A percentile compares a stretch with the other conserved stretches of the same genome.
phyloP scores from a whole-genome alignment of 2,797 vertebrate genomes.

The Tinamus major region DNA sequence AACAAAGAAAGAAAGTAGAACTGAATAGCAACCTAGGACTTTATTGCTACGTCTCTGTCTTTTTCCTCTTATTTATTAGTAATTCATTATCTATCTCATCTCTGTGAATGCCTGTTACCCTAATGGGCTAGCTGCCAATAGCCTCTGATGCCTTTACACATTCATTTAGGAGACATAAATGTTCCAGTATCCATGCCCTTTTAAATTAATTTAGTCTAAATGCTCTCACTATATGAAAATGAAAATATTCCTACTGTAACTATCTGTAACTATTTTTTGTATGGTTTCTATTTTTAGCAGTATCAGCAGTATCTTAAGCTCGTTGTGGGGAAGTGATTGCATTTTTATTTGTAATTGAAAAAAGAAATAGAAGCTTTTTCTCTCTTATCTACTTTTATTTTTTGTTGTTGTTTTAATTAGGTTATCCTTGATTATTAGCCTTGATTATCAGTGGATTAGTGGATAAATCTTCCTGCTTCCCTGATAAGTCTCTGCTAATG shows the following conservation, averaged over 20 bases:
- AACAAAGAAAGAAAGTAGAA: slow-evolving; percentile 9
- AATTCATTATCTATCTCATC: slow-evolving; percentile 49
- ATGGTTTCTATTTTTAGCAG: slow-evolving; percentile 34
- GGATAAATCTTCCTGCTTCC: slow-evolving; percentile 47
- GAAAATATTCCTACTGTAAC: slow-evolving; percentile 38
- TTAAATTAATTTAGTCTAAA: slow-evolving; percentile 72
- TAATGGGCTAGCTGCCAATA: slow-evolving; percentile 44
- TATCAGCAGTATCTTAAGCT: background rate
- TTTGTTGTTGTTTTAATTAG: slow-evolving; percentile 5
- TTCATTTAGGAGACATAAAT: slow-evolving; percentile 65
- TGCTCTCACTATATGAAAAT: slow-evolving; percentile 52
- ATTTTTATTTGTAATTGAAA: background rate
- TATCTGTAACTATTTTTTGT: slow-evolving; percentile 52
- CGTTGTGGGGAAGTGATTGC: slow-evolving; percentile 1
- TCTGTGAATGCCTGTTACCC: slow-evolving; percentile 14
- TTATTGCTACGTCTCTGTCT: background rate
- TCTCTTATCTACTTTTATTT: background rate
- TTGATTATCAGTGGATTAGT: slow-evolving; percentile 30
- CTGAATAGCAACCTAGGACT: background rate
- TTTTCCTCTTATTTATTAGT: slow-evolving; percentile 17
- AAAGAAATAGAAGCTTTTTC: too few species aligned
- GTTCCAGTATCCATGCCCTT: slow-evolving; percentile 20
- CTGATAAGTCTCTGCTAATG: slow-evolving; percentile 16
- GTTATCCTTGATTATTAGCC: slow-evolving; percentile 39
- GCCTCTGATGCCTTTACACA: slow-evolving; percentile 30